These are phyloP conservation scores for Carassius gibelio DNA, from an alignment of 2,113 vertebrate species.

Conservation along the genomic window DNA sequence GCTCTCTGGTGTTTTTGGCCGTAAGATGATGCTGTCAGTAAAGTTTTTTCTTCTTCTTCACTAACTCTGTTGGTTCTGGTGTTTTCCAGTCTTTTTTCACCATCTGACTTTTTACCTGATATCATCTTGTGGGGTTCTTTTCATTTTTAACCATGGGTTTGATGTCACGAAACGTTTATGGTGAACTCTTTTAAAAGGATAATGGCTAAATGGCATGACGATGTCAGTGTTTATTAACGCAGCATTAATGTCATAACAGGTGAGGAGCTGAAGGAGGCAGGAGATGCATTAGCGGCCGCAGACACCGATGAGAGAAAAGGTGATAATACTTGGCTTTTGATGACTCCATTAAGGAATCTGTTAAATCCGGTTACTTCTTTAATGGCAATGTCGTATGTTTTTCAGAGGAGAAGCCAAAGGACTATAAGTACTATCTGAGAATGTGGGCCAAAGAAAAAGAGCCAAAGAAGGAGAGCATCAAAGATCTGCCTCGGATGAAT, in stretches of 20 bases:
- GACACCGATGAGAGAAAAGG: slow-evolving; percentile 81
- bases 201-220: not conserved
- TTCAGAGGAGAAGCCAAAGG: slow-evolving; percentile 87
- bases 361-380: not conserved
- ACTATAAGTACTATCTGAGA: slow-evolving; percentile 92
- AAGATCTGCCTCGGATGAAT: slow-evolving; percentile 95
- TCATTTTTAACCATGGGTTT: not conserved
- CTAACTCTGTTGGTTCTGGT: not conserved
- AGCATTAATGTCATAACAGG: slow-evolving; percentile 65
- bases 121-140: not conserved
- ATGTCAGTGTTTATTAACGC: not conserved
- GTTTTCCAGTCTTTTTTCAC: not conserved
- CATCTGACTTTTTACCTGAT: not conserved
- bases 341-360: not conserved
- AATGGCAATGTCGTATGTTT: not conserved
- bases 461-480: slow-evolving; percentile 88
- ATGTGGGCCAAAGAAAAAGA: slow-evolving; percentile 95
- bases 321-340: not conserved
- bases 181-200: not conserved
- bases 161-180: not conserved
- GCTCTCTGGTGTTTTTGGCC: not conserved
- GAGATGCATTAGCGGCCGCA: slow-evolving; percentile 61
- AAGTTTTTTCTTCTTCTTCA: not conserved
- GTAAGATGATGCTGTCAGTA: too few species aligned
- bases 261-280: slow-evolving; percentile 66